Percentiles rank a stretch among this genome's conserved stretches.
Conservation (phyloP, 2,888 invertebrate genomes). For the Rhamphomyia laevipes region DNA sequence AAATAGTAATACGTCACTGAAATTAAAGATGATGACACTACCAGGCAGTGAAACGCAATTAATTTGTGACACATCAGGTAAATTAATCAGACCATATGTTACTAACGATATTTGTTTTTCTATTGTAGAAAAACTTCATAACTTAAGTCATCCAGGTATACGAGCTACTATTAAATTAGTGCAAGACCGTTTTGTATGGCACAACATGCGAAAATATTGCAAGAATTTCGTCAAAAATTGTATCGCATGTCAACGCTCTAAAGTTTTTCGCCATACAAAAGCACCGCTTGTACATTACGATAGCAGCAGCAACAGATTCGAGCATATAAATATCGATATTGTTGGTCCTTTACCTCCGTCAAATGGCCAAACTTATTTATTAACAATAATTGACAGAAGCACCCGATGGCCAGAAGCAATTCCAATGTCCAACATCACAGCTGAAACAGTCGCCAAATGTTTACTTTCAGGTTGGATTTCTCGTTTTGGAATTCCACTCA, state of each 20-base stretch:
- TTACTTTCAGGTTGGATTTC: not conserved
- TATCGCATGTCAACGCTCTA: constrained; percentile 7
- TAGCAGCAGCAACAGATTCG: not conserved
- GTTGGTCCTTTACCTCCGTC: not conserved
- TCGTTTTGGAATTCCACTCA: not conserved
- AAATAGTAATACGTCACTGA: not conserved
- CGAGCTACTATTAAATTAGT: constrained; percentile 3
- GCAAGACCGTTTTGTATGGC: constrained; percentile 5
- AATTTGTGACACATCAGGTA: constrained; percentile 4
- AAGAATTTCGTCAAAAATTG: constrained; percentile 6
- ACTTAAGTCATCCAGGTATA: constrained; percentile 4
- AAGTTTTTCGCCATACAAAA: constrained; percentile 6
- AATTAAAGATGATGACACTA: not conserved
- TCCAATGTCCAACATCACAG: not conserved
- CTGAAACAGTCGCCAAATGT: not conserved
- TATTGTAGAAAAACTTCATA: constrained; percentile 4
- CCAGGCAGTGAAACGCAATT: constrained; percentile 1
- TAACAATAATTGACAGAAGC: not conserved
- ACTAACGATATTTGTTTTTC: not conserved
- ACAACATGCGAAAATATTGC: constrained; percentile 3
- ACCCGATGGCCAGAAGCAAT: constrained; percentile 1
- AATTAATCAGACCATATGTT: constrained; percentile 3
- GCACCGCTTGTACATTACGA: not conserved
- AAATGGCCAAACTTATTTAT: not conserved
- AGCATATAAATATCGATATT: not conserved